Conservation (phyloP, 2,113 vertebrate species). For the Sorex araneus region DNA sequence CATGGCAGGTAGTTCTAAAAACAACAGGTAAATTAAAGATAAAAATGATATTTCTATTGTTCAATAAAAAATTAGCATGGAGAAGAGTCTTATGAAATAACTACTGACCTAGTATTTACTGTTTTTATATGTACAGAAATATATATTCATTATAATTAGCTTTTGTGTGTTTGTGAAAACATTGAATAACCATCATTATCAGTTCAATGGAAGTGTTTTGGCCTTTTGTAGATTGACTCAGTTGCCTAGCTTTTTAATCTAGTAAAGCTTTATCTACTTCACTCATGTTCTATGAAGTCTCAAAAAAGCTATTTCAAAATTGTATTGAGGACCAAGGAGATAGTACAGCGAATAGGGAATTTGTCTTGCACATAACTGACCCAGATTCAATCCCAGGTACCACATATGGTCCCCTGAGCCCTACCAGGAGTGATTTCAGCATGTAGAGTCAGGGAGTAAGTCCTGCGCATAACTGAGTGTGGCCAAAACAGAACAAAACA, state of each 20-base stretch:
- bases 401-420: too few species aligned
- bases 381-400: too few species aligned
- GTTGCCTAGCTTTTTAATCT: not conserved
- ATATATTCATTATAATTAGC: not conserved
- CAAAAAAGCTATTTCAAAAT: not conserved
- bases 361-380: too few species aligned
- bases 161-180: slow-evolving; percentile 31
- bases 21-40: not conserved
- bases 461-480: too few species aligned
- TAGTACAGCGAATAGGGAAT: too few species aligned
- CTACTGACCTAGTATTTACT: slow-evolving; percentile 24
- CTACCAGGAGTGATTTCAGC: too few species aligned
- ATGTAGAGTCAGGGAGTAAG: too few species aligned
- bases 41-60: not conserved
- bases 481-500: too few species aligned
- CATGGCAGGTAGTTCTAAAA: not conserved
- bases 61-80: not conserved
- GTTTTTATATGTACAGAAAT: not conserved
- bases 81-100: not conserved
- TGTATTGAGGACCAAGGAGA: not conserved
- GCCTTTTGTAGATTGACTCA: not conserved
- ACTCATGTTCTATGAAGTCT: not conserved
- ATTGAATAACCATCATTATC: not conserved
- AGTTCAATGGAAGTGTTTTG: slow-evolving; percentile 32
- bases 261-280: slow-evolving; percentile 42